Evolutionary conservation across 1,140 invertebrate species (phyloP).

Genomic region (Carposina sasakii): DNA sequence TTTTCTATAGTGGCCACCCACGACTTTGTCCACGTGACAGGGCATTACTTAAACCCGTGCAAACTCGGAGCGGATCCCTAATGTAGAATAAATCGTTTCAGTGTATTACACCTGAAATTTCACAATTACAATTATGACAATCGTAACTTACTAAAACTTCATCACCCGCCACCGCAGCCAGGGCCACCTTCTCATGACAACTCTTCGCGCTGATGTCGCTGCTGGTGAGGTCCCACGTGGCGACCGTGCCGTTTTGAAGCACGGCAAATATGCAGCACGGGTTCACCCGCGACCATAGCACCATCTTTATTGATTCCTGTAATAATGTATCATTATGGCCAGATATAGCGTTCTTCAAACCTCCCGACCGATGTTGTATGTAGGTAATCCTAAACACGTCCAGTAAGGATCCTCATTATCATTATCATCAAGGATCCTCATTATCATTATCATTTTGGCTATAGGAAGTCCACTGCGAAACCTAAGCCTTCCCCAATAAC

Average conservation of each 20-base stretch:
- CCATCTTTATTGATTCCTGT: conserved; percentile 19
- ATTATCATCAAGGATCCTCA: background rate
- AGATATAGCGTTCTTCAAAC: too few species aligned
- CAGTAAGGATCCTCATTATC: background rate
- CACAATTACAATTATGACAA: background rate
- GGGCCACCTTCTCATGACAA: conserved; percentile 11
- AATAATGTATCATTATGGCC: background rate
- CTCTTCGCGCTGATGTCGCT: conserved; percentile 37
- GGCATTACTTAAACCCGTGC: background rate
- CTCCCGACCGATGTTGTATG: too few species aligned
- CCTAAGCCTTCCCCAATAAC: background rate
- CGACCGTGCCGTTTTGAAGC: conserved; percentile 13
- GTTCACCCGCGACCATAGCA: conserved; percentile 34
- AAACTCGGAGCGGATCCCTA: background rate
- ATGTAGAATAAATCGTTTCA: background rate
- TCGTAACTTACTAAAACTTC: conserved; percentile 22
- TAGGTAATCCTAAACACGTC: too few species aligned
- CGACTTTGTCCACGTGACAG: background rate
- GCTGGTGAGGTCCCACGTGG: conserved; percentile 31
- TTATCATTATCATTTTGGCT: background rate
- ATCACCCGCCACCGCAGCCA: background rate
- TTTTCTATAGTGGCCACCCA: background rate
- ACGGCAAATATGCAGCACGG: conserved; percentile 30
- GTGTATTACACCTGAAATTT: background rate
- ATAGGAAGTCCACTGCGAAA: background rate